Evolutionary conservation across 35 echinoderm and acorn worm species (phyloP).

Genomic region (Acanthaster planci): DNA sequence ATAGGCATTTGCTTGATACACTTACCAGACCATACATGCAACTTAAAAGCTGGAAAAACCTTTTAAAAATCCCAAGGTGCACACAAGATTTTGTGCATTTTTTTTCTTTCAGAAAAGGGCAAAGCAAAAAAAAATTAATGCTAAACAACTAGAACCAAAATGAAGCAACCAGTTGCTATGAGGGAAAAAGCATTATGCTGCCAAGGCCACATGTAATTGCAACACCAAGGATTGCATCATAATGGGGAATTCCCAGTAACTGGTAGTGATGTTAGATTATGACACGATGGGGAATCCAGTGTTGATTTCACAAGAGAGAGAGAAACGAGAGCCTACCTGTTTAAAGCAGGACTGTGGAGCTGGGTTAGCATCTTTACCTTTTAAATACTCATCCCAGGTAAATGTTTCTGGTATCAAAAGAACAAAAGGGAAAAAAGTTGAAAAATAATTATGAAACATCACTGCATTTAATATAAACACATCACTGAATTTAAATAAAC

Average conservation of each 20-base stretch:
- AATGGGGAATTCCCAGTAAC: background rate
- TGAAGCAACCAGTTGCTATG: too few relatives aligned
- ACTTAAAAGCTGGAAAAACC: too few relatives aligned
- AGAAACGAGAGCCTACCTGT: slow-evolving; percentile 47
- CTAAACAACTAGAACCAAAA: too few relatives aligned
- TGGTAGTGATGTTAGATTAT: background rate
- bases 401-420: slow-evolving; percentile 46
- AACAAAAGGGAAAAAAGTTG: background rate
- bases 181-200: too few relatives aligned
- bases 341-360: slow-evolving; percentile 79
- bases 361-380: slow-evolving; percentile 57
- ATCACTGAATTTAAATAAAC: background rate
- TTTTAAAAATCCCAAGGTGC: too few relatives aligned
- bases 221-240: background rate
- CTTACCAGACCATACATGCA: too few relatives aligned
- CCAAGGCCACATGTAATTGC: background rate
- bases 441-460: background rate
- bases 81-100: too few relatives aligned
- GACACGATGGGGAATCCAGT: background rate
- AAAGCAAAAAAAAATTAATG: too few relatives aligned
- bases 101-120: too few relatives aligned
- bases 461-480: background rate
- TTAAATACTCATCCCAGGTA: slow-evolving; percentile 73
- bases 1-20: too few relatives aligned
- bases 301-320: background rate